Evolutionary conservation across 2,888 invertebrate species (phyloP).

Genomic region (Rhingia rostrata): DNA sequence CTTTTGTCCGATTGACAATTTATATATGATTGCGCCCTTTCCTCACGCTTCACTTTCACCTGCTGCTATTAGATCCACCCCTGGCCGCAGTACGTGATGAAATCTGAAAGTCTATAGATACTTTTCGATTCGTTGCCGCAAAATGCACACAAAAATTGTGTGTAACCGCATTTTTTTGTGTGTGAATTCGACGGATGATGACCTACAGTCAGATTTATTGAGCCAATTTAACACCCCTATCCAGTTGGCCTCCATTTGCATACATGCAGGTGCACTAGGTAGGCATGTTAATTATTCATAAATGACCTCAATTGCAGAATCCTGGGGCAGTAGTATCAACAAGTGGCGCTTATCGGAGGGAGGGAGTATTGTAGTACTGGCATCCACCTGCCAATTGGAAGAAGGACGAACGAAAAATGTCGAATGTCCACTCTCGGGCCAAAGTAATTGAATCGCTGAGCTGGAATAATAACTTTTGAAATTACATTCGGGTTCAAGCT

Average conservation of each 20-base stretch:
- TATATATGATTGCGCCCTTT: no score
- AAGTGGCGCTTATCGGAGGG: slow-evolving; percentile 13
- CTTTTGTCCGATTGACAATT: no score
- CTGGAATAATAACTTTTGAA: slow-evolving; percentile 53
- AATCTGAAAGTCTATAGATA: neutral
- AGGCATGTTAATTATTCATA: no score
- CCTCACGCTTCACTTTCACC: no score
- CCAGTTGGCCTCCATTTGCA: no score
- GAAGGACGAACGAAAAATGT: slow-evolving; percentile 23
- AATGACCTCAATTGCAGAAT: slow-evolving; percentile 12
- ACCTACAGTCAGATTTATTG: no score
- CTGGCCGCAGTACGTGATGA: neutral
- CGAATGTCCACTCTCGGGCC: slow-evolving; percentile 1
- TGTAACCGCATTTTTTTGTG: no score
- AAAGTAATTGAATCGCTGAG: slow-evolving; percentile 42
- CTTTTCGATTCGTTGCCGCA: neutral
- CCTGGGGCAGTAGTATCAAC: slow-evolving; percentile 19
- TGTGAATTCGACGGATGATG: no score
- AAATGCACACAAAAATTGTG: no score
- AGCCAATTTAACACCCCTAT: no score
- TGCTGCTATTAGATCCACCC: no score
- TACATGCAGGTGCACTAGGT: no score
- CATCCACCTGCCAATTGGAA: slow-evolving; percentile 1
- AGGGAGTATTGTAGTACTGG: neutral
- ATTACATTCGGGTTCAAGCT: slow-evolving; percentile 23